Evolutionary conservation across 1,140 invertebrate genomes (phyloP).

Genomic region (Drosophila arawakana): DNA sequence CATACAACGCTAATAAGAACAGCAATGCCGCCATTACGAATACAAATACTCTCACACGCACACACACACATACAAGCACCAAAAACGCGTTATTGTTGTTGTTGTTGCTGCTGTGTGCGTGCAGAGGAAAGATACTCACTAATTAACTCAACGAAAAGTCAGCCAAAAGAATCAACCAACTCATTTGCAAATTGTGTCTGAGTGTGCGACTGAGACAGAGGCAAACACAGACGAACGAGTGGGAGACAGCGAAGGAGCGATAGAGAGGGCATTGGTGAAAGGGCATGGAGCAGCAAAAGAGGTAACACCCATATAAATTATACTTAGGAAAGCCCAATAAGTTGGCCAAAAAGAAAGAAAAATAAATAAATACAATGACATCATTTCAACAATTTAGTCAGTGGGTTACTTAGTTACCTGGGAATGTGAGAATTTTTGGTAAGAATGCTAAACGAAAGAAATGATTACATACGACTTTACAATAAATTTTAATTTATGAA

Average conservation of each 20-base stretch:
- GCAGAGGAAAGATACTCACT: conserved; percentile 77
- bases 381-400: conserved; percentile 52
- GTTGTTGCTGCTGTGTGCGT: conserved; percentile 56
- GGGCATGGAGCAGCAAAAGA: conserved; percentile 31
- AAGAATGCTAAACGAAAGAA: conserved; percentile 3
- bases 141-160: conserved; percentile 73
- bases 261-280: conserved; percentile 40
- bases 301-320: conserved; percentile 71
- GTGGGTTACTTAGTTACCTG: conserved; percentile 29
- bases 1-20: conserved; percentile 75
- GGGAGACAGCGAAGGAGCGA: conserved; percentile 8
- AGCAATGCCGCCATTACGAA: conserved; percentile 68
- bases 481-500: neutral
- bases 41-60: conserved; percentile 55
- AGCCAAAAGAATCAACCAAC: conserved; percentile 67
- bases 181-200: conserved; percentile 74
- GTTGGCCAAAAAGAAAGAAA: conserved; percentile 31
- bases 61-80: conserved; percentile 33
- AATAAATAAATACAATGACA: conserved; percentile 55
- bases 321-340: conserved; percentile 70
- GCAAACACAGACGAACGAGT: neutral
- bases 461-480: neutral
- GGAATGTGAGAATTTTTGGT: neutral
- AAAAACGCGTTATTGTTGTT: conserved; percentile 39
- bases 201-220: conserved; percentile 23